Evolutionary conservation across 2,888 invertebrate genomes (phyloP), one percentile per base, ranked within the genome.

Genomic region (Dyspetes luteomarginatus): DNA sequence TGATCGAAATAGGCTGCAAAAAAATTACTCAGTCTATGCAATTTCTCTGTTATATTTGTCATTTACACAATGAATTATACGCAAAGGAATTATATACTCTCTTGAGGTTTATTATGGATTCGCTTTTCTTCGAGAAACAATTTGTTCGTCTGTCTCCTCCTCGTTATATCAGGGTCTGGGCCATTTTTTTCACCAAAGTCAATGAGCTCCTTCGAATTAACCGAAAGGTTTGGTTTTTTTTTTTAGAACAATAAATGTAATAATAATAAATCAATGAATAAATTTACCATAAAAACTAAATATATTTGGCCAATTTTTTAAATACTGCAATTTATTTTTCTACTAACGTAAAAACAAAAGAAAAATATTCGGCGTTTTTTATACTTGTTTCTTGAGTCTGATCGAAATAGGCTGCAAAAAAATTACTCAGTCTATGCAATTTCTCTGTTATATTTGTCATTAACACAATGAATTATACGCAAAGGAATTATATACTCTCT

Each of bases 341-440:
- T n/a, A n/a, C n/a, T n/a, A n/a, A n/a, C n/a, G n/a, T n/a, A n/a
- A n/a, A n/a, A n/a, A n/a, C n/a, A n/a, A n/a, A n/a, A n/a, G n/a
- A n/a, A n/a, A n/a, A n/a, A n/a, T n/a, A n/a, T n/a, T n/a, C n/a
- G n/a, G n/a, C n/a, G n/a, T n/a, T n/a, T n/a, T n/a, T n/a, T n/a
- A n/a, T n/a, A n/a, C n/a, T n/a, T n/a, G n/a, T n/a, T n/a, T n/a
- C n/a, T n/a, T n/a, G n/a, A n/a, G n/a, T n/a, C n/a, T n/a, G n/a
- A n/a, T n/a, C n/a, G n/a, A n/a, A n/a, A n/a, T n/a, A n/a, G n/a
- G n/a, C n/a, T n/a, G n/a, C n/a, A n/a, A n/a, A n/a, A n/a, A n/a
- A n/a, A n/a, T n/a, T n/a, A n/a, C n/a, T n/a, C n/a, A 82, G 83
- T 82, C 82, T 83, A 83, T 80, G 79, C 79, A 82, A 82, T 83